Percentiles rank a stretch among this genome's conserved stretches.
Evolutionary conservation across 2,888 invertebrate genomes (phyloP).

Genomic region (Seladonia tumulorum): DNA sequence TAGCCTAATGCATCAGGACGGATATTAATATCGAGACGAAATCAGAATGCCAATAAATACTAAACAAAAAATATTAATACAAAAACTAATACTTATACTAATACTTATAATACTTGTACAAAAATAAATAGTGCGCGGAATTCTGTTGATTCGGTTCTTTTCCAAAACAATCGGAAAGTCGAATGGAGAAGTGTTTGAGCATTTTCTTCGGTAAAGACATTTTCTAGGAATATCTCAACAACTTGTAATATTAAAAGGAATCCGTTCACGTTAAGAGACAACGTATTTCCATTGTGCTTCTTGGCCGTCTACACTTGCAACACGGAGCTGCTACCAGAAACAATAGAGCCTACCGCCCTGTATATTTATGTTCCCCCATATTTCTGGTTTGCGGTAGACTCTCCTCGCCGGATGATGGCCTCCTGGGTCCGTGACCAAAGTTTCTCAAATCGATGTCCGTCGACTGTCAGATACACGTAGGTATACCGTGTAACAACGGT

Average conservation of each 20-base stretch:
- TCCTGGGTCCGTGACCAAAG: neutral
- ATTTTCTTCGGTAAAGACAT: no score
- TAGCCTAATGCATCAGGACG: neutral
- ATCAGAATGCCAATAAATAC: no score
- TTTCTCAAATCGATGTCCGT: slow-evolving; percentile 4
- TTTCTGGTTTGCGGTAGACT: neutral
- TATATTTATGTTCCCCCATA: neutral
- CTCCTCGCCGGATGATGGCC: neutral
- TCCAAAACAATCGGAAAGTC: no score
- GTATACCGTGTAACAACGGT: neutral
- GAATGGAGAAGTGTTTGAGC: no score
- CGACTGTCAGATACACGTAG: slow-evolving; percentile 1
- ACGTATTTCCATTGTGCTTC: no score
- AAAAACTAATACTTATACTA: no score
- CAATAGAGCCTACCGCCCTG: neutral
- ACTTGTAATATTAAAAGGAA: no score
- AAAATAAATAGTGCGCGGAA: neutral
- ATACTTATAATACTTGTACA: no score
- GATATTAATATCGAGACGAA: neutral
- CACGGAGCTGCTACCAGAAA: neutral
- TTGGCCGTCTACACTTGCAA: neutral
- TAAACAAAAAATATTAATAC: no score
- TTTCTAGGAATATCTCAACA: no score
- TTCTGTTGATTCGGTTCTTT: no score
- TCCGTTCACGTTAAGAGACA: no score